Conservation (phyloP, 2,888 invertebrate genomes). For the Strigamia crassipes region DNA sequence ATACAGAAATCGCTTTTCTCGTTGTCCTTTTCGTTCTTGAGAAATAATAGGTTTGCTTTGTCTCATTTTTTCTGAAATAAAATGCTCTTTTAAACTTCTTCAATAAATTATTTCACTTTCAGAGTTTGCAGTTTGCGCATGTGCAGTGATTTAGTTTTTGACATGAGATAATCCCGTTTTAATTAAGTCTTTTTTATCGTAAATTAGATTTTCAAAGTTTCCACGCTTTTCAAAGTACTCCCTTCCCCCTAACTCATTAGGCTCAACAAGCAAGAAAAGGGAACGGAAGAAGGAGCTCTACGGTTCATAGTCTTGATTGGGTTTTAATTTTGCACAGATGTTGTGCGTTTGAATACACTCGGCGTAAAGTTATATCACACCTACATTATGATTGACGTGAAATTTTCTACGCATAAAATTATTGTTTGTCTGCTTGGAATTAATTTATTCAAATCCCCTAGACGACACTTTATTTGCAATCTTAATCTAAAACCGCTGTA, state of each 20-base stretch:
- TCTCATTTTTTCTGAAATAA: not conserved
- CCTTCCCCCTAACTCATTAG: conserved; percentile 33
- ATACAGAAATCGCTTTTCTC: conserved; percentile 35
- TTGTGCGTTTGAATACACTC: conserved; percentile 15
- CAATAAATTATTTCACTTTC: conserved; percentile 40
- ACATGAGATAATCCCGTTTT: conserved; percentile 42
- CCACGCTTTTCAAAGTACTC: not conserved
- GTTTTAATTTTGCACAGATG: conserved; percentile 40
- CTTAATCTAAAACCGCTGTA: too few species aligned
- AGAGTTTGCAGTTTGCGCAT: conserved; percentile 28
- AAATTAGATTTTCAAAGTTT: conserved; percentile 40
- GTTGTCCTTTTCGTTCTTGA: conserved; percentile 19
- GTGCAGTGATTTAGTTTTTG: conserved; percentile 38
- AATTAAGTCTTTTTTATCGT: conserved; percentile 40
- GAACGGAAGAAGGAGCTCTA: conserved; percentile 24
- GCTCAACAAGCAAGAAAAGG: conserved; percentile 35
- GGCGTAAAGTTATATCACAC: not conserved
- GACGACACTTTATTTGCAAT: too few species aligned
- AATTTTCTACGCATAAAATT: not conserved
- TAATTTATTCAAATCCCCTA: not conserved
- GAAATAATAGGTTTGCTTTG: conserved; percentile 28
- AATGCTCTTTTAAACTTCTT: conserved; percentile 24
- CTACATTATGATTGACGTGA: not conserved
- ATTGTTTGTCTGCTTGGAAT: not conserved
- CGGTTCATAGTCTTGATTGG: conserved; percentile 38